phyloP scores from a whole-genome alignment of 2,113 vertebrate genomes.

The Leucopsar rothschildi region DNA sequence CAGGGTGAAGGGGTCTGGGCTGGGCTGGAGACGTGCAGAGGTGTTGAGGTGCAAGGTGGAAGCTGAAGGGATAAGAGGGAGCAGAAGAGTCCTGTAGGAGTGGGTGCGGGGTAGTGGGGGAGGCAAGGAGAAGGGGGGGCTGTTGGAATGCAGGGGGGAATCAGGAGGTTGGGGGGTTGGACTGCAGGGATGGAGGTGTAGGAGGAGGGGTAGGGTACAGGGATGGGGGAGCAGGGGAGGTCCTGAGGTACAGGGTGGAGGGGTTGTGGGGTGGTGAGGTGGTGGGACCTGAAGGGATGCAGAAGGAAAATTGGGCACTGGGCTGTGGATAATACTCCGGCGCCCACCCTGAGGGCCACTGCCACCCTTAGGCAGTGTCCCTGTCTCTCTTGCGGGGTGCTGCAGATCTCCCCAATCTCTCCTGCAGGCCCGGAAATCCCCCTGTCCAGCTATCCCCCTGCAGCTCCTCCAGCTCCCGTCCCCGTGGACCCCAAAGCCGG shows the following conservation, averaged over 20 bases:
- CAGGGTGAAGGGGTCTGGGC: no score
- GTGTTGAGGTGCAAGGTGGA: no score
- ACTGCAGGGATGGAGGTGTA: neutral
- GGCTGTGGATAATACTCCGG: neutral
- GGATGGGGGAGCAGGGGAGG: neutral
- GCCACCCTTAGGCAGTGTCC: neutral
- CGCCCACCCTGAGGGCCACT: fast-evolving
- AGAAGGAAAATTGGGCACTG: neutral
- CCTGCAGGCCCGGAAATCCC: neutral
- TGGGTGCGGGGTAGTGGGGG: no score
- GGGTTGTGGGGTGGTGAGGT: neutral
- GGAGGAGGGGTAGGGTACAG: neutral
- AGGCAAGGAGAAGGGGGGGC: neutral
- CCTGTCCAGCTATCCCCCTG: neutral
- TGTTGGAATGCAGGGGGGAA: neutral
- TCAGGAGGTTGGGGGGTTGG: no score
- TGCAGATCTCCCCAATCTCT: neutral
- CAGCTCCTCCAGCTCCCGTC: neutral
- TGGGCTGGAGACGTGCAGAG: neutral
- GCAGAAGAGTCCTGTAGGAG: no score
- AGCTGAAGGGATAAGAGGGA: neutral
- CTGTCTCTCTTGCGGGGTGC: neutral
- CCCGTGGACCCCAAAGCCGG: neutral
- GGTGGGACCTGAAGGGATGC: neutral
- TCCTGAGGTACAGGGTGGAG: neutral